Evolutionary conservation across 1,140 invertebrate species (phyloP), one percentile per base, ranked within the genome.

Genomic region (Tetraneura akinire): DNA sequence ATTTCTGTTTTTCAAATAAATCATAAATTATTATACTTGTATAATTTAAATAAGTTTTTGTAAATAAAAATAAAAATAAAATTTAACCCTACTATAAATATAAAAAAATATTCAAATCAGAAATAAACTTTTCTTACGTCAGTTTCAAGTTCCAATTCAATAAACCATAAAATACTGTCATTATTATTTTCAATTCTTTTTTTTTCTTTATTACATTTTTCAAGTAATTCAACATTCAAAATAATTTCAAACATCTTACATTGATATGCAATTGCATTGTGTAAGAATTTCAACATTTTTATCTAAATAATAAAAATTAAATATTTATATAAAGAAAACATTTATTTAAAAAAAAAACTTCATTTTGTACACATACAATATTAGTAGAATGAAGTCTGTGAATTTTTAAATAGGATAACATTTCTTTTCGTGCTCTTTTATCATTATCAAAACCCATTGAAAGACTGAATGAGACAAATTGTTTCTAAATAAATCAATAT

Each of bases 231-330:
- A 16, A 78, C 55, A 45, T 78, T 78, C 13, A 78, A 78, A 62
- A 78, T 78, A 16, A 78, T 78, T 62, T 78, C 74, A 78, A 78
- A 78, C 74, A 78, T 78, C 21, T 78, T 78, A 26, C 74, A 78
- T 60, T 78, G 74, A 47, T 62, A 78, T 6, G 74, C 32, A 29
- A 78, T 78, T 11, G 74, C 74, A 29, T 78, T 78, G n/a, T 78
- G 74, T 26, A 78, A 47, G 3, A 78, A 78, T 45, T 60, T 78
- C 45, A 78, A 78, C 74, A 78, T 78, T 62, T 78, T 78, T 29
- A 78, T 55, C 74, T 78, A 62, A 29, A 29, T 5, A 62, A 42
- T 21, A 57, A 76, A 26, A 37, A 1, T 11, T 32, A 74, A 32
- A 53, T 18, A 73, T 37, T 18, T 16, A 37, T n/a, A 78, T 60